Evolutionary conservation across 64 coral and sea anemone genomes (phyloP), one percentile per base, ranked within the genome.

Genomic region (Actinia equina): DNA sequence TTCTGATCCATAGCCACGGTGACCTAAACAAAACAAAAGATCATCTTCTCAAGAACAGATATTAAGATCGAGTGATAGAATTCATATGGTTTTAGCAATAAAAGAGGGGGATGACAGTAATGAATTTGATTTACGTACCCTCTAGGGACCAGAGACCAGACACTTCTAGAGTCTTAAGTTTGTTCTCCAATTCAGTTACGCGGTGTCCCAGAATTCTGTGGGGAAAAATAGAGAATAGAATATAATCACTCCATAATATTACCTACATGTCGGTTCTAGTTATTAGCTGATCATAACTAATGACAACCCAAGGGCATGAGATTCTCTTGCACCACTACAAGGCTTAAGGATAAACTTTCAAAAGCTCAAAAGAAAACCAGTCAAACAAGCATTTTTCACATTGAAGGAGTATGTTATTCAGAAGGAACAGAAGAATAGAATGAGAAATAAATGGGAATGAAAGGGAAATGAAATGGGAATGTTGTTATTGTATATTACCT

Each of bases 141-240:
- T 91, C 91, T 30, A 98, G 76, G 18, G 95, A 98, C 95, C 95
- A 98, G 30, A 98, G 61, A 10, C 95, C 95, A 22, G 86, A 91
- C 67, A 98, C 95, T 80, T 98, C 95, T 41, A 98, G 86, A 5
- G 95, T 98, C 86, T 98, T 98, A 1, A 98, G 79, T 77, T 98
- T 98, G 71, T 94, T 91, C 44, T 98, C 95, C 9, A 98, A 78
- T 87, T 98, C 95, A 79, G 95, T 86, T 4, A 98, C 95, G 54
- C 95, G 86, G 63, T 86, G 82, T 70, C 95, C 95, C n/a, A 98
- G 82, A 86, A 98, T 98, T 45, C 95, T 98, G 30, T 98, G 30
- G 30, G 52, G 45, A 14, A 63, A 51, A 7, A 44, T 20, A 84
- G 44, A 37, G 5, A 58, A 17, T 17, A 15, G 22, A 20, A 12